These are phyloP conservation scores for Morpho achilles DNA, from an alignment of 2,888 invertebrate species.

Conservation along the genomic window DNA sequence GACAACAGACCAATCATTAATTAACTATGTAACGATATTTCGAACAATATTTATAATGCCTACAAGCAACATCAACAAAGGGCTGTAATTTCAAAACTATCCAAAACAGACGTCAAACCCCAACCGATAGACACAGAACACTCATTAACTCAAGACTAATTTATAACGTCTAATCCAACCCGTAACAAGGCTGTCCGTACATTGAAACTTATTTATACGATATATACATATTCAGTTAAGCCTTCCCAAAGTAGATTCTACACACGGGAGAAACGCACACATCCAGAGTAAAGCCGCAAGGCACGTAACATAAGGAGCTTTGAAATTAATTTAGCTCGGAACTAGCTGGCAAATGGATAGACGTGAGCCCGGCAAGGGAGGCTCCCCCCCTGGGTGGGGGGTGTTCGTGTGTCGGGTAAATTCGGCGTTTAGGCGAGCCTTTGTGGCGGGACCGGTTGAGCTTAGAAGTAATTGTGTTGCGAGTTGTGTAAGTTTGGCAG, in stretches of 20 bases:
- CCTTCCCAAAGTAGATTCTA: constrained; percentile 67
- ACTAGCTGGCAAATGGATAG: constrained; percentile 80
- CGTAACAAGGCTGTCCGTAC: constrained; percentile 70
- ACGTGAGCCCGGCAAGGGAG: constrained; percentile 67
- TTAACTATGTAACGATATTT: no score
- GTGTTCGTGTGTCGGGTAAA: constrained; percentile 56
- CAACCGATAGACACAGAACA: constrained; percentile 36
- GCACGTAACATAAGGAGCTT: constrained; percentile 80
- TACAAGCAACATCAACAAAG: constrained; percentile 11
- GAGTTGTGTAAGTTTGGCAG: constrained; percentile 39
- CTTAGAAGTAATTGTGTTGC: constrained; percentile 66
- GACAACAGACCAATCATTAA: no score
- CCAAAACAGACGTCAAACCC: constrained; percentile 25
- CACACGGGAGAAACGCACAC: constrained; percentile 54
- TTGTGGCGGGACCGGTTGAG: constrained; percentile 67
- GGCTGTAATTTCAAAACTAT: constrained; percentile 28
- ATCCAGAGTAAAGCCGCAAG: constrained; percentile 71
- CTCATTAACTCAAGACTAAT: constrained; percentile 58
- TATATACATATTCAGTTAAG: constrained; percentile 64
- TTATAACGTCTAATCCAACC: constrained; percentile 72
- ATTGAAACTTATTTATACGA: constrained; percentile 47
- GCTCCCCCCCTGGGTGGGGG: constrained; percentile 36
- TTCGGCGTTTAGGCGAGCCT: constrained; percentile 76
- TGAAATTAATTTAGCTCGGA: constrained; percentile 80
- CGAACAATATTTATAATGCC: no score